A percentile compares a stretch with the other conserved stretches of the same genome.
These are phyloP conservation scores for Radopholus similis DNA, from an alignment of 1,140 invertebrate species.

Conservation along the genomic window DNA sequence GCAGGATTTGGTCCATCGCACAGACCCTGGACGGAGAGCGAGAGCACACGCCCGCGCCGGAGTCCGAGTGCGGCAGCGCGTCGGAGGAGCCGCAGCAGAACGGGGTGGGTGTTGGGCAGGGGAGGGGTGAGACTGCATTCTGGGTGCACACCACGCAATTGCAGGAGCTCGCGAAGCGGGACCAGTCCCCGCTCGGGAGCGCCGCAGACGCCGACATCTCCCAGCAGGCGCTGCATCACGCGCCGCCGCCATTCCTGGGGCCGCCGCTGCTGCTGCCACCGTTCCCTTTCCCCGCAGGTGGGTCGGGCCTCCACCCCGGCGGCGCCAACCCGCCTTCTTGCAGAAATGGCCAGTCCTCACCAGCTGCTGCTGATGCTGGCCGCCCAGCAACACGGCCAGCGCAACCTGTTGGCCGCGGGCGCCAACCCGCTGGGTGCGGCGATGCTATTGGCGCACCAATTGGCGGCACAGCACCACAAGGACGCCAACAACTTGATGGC, in stretches of 20 bases:
- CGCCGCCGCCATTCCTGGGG: no score
- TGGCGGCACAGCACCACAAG: not conserved
- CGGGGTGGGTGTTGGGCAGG: not conserved
- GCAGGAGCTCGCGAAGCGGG: not conserved
- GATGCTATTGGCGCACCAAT: not conserved
- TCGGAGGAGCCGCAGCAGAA: not conserved
- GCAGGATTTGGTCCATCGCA: slow-evolving; percentile 4
- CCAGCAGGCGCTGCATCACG: no score
- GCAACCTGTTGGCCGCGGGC: not conserved
- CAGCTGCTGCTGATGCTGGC: not conserved
- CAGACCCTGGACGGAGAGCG: not conserved
- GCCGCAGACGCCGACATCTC: no score
- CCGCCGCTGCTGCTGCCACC: not conserved
- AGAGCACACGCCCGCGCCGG: not conserved
- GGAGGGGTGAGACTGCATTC: no score
- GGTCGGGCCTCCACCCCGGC: not conserved
- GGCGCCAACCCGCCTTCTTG: not conserved
- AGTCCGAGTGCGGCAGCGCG: not conserved
- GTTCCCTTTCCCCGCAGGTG: not conserved
- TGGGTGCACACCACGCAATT: no score
- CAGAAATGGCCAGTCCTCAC: not conserved
- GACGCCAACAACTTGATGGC: not conserved
- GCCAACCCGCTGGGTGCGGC: not conserved
- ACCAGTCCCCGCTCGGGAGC: not conserved
- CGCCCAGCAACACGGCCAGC: not conserved